phyloP scores from a whole-genome alignment of 2,797 vertebrate genomes.

The Parauchenoglanis punctatus region DNA sequence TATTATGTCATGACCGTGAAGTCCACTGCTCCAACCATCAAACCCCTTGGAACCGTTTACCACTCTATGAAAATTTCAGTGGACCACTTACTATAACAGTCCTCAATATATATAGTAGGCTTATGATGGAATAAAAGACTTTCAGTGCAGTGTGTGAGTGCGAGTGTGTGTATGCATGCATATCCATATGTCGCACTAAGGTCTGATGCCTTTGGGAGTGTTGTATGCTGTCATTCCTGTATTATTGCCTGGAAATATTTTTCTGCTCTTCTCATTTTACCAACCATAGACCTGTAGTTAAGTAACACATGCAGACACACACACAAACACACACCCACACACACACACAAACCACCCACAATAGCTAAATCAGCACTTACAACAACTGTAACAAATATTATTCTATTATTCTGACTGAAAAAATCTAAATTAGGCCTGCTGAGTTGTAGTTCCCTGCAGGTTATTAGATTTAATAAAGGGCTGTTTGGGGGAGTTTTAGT shows the following conservation, averaged over 20 bases:
- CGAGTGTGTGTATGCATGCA: neutral
- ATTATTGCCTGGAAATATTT: constrained; percentile 25
- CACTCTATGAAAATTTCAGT: constrained; percentile 52
- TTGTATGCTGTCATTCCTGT: constrained; percentile 22
- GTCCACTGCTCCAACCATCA: constrained; percentile 47
- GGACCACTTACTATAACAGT: constrained; percentile 54
- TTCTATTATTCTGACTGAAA: constrained; percentile 26
- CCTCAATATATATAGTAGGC: constrained; percentile 43
- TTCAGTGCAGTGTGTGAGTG: constrained; percentile 7
- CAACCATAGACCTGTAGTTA: constrained; percentile 18
- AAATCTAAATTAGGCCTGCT: constrained; percentile 6
- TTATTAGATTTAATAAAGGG: constrained; percentile 53
- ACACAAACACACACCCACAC: constrained; percentile 22
- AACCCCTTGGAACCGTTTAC: constrained; percentile 52
- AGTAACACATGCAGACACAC: constrained; percentile 13
- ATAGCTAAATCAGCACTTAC: constrained; percentile 36
- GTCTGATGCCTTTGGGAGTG: constrained; percentile 26
- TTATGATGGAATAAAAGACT: constrained; percentile 50
- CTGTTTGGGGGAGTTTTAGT: constrained; percentile 37
- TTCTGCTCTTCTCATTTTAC: constrained; percentile 26
- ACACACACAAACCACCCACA: neutral
- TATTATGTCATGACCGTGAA: constrained; percentile 43
- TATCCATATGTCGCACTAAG: constrained; percentile 26
- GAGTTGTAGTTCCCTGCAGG: constrained; percentile 31
- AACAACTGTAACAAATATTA: constrained; percentile 1